Evolutionary conservation across 2,888 invertebrate genomes (phyloP).

Genomic region (Lasioglossum marginatum): DNA sequence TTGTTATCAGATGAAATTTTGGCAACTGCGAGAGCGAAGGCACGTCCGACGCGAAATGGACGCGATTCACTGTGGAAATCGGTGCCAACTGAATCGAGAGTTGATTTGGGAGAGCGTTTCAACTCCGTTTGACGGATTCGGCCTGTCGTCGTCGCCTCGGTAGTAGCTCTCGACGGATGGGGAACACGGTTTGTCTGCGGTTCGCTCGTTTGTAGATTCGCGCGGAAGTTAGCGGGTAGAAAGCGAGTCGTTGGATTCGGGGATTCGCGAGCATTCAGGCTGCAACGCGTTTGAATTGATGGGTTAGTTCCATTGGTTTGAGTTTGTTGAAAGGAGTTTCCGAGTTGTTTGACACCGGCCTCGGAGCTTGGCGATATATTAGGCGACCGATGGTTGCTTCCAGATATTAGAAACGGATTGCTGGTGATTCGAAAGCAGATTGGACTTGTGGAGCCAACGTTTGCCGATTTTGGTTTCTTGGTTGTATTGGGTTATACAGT

Average conservation of each 20-base stretch:
- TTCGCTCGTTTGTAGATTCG: constrained; percentile 4
- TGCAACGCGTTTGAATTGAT: not conserved
- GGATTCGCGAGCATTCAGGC: not conserved
- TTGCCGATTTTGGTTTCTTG: too few species aligned
- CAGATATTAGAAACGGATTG: not conserved
- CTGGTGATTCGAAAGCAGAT: not conserved
- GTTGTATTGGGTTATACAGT: too few species aligned
- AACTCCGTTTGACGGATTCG: not conserved
- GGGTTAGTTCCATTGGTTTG: not conserved
- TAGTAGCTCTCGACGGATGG: not conserved
- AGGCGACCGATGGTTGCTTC: not conserved
- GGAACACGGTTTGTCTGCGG: constrained; percentile 2
- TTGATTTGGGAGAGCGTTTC: not conserved
- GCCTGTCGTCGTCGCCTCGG: not conserved
- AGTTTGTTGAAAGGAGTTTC: not conserved
- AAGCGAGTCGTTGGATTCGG: not conserved
- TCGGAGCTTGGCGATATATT: not conserved
- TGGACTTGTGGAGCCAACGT: not conserved
- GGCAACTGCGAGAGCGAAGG: not conserved
- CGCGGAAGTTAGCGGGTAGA: not conserved
- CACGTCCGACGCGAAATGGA: not conserved
- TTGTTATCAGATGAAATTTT: not conserved
- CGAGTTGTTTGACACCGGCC: not conserved
- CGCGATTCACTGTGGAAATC: not conserved
- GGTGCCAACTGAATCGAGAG: constrained; percentile 7